Evolutionary conservation across 1,140 invertebrate genomes (phyloP).

Genomic region (Conopomorpha cramerella): DNA sequence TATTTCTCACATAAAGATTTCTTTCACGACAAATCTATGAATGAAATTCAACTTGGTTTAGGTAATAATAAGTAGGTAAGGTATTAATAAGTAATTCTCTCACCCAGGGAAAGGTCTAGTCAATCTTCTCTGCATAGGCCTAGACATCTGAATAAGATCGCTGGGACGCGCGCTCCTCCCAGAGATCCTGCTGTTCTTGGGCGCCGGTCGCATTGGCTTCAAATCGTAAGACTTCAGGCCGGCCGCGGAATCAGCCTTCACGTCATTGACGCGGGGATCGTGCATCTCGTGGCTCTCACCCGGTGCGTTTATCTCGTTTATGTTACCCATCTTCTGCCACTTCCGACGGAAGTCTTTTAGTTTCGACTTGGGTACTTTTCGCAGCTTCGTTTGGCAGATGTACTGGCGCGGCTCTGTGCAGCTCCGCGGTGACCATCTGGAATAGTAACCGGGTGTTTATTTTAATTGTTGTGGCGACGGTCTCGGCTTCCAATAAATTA

Average conservation of each 20-base stretch:
- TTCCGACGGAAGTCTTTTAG: constrained; percentile 33
- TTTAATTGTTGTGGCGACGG: too few relatives aligned
- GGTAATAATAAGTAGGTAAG: too few relatives aligned
- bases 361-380: constrained; percentile 42
- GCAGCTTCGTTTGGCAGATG: constrained; percentile 67
- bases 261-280: constrained; percentile 34
- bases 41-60: too few relatives aligned
- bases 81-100: too few relatives aligned
- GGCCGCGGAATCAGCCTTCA: constrained; percentile 27
- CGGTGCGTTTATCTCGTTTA: constrained; percentile 54
- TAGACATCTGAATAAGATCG: constrained; percentile 24
- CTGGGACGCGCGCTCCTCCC: too few relatives aligned
- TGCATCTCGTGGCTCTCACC: constrained; percentile 34
- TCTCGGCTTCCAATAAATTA: too few relatives aligned
- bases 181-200: constrained; percentile 2
- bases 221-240: constrained; percentile 41
- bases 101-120: constrained; percentile 45
- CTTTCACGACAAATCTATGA: too few relatives aligned
- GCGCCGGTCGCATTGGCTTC: constrained; percentile 15
- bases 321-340: constrained; percentile 46
- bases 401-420: constrained; percentile 67
- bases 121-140: constrained; percentile 22
- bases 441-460: constrained; percentile 11
- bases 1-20: too few relatives aligned
- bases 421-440: constrained; percentile 65